Percentiles rank a stretch among this genome's conserved stretches.
Conservation (phyloP, 2,888 invertebrate genomes). For the Cephus rjabovi region DNA sequence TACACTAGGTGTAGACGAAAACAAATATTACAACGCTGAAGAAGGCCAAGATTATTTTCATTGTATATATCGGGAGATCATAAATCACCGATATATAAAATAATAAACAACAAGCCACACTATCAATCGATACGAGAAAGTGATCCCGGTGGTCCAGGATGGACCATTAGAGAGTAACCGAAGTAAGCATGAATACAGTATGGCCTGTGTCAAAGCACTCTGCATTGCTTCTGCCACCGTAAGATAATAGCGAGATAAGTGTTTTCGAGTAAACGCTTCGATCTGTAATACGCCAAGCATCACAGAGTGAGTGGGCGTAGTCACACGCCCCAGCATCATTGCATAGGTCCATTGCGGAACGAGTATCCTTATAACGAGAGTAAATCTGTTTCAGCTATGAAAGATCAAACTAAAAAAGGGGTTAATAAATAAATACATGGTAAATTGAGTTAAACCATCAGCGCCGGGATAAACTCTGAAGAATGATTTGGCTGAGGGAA, state of each 20-base stretch:
- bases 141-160: neutral
- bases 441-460: neutral
- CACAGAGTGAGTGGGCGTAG: neutral
- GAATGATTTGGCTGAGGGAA: neutral
- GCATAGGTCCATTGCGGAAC: neutral
- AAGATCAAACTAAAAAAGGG: neutral
- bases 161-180: neutral
- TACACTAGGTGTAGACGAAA: neutral
- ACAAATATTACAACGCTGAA: neutral
- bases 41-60: neutral
- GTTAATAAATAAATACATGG: neutral
- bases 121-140: neutral
- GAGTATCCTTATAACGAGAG: neutral
- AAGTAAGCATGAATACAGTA: neutral
- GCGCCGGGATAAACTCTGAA: neutral
- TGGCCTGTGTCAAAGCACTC: neutral
- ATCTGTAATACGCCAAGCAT: neutral
- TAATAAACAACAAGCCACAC: neutral
- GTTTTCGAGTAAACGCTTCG: neutral
- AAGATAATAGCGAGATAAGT: neutral
- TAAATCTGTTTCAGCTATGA: neutral
- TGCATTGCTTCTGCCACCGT: neutral
- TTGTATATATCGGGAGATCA: neutral
- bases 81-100: neutral
- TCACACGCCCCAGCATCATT: neutral